A percentile compares a stretch with the other conserved stretches of the same genome.
Evolutionary conservation across 2,113 vertebrate genomes (phyloP).

Genomic region (Numenius arquata): DNA sequence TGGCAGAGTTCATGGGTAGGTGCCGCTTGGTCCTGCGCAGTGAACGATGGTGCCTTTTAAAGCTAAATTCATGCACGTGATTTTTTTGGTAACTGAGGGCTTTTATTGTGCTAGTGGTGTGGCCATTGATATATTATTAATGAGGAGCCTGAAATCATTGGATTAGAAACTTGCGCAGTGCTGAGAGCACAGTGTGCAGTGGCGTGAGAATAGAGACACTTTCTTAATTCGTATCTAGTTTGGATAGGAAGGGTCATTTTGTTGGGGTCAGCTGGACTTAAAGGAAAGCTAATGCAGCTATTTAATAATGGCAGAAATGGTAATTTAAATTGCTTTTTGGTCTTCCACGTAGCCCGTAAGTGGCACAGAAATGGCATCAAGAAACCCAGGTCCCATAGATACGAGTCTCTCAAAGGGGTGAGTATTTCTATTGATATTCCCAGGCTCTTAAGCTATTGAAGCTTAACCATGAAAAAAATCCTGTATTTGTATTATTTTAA

Average conservation of each 20-base stretch:
- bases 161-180: rapidly evolving
- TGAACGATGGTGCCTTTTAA: rapidly evolving
- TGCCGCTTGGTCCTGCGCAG: not conserved
- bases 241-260: rapidly evolving
- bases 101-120: rapidly evolving
- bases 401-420: constrained; percentile 95
- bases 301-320: not conserved
- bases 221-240: not conserved
- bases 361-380: constrained; percentile 98
- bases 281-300: not conserved
- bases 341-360: constrained; percentile 83
- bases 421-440: constrained; percentile 6
- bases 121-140: rapidly evolving
- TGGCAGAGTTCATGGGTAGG: rapidly evolving
- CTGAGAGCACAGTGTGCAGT: rapidly evolving
- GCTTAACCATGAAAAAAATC: not conserved
- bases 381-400: constrained; percentile 88
- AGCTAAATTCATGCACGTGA: rapidly evolving
- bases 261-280: rapidly evolving
- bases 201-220: not conserved
- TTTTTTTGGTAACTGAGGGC: not conserved
- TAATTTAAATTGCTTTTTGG: not conserved
- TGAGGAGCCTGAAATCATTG: not conserved
- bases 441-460: not conserved
- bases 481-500: not conserved